Evolutionary conservation across 1,140 invertebrate genomes (phyloP).

Genomic region (Drosophila teissieri): DNA sequence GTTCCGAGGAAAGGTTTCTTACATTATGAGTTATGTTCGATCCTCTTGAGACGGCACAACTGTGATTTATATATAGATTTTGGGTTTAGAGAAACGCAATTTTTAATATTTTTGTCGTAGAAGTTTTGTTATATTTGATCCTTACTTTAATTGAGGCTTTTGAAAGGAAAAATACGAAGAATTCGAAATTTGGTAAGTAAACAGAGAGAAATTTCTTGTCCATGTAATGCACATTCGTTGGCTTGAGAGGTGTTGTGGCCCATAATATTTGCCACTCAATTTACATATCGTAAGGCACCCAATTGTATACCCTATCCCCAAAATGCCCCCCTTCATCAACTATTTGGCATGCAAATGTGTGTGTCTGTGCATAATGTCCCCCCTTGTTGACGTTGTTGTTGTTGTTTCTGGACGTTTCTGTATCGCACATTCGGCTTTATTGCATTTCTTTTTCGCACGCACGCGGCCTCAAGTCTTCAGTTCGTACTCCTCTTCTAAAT

Average conservation of each 20-base stretch:
- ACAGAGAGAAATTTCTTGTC: slow-evolving; percentile 6
- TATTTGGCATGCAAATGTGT: slow-evolving; percentile 48
- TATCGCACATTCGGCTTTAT: slow-evolving; percentile 49
- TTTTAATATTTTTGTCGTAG: too few relatives aligned
- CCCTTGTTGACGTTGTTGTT: not conserved
- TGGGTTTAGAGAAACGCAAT: too few relatives aligned
- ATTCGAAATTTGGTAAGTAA: not conserved
- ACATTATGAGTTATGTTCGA: not conserved
- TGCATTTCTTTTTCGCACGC: slow-evolving; percentile 50
- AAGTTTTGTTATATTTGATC: too few relatives aligned
- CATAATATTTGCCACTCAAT: slow-evolving; percentile 47
- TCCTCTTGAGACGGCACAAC: too few relatives aligned
- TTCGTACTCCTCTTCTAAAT: slow-evolving; percentile 43
- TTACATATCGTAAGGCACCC: slow-evolving; percentile 17
- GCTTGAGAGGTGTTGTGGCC: slow-evolving; percentile 23
- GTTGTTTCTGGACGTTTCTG: slow-evolving; percentile 15
- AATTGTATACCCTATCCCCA: slow-evolving; percentile 2
- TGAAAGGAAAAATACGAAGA: not conserved
- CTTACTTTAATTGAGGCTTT: not conserved
- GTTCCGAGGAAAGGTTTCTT: not conserved
- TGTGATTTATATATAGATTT: too few relatives aligned
- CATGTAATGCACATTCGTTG: slow-evolving; percentile 22
- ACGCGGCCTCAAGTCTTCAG: slow-evolving; percentile 27
- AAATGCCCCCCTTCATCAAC: not conserved
- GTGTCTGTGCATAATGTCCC: slow-evolving; percentile 34